Evolutionary conservation across 1,140 invertebrate species (phyloP), one percentile per base, ranked within the genome.

Genomic region (Drosophila watanabei): DNA sequence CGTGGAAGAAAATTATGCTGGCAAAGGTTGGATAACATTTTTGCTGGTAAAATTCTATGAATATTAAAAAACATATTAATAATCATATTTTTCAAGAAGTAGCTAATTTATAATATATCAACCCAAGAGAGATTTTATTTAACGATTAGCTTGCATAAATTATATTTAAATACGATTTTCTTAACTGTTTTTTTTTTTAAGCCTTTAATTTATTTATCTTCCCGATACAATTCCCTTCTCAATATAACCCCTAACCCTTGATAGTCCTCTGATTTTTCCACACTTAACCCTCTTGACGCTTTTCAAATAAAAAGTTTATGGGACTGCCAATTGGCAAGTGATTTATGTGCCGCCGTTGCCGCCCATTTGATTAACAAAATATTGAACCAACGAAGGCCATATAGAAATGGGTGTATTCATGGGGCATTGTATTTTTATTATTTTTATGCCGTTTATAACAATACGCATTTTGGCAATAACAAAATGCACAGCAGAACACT

Each of bases 331-430:
- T 86, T 64, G 24, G 41, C 10, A 18, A 18, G 51, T 83, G 79
- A 91, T 86, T 89, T 86, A 89, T 90, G 82, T 28, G 28, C 35
- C 66, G 46, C 52, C 30, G 60, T 71, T 51, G 61, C 75, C 86
- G 82, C 86, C 86, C 86, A 80, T 78, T 90, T 73, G 86, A 90
- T 90, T 86, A 86, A 41, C 75, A 77, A 85, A 57, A 73, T 79
- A 64, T 80, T 66, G 66, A 62, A 72, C 39, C 56, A 76, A 64
- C 33, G 46, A 45, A 41, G 18, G 11, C 33, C 24, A 41, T 49
- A 39, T 20, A 45, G 39, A 52, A 66, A 83, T 41, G 61, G 62
- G 48, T 82, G 75, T 59, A 78, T 39, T 57, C 35, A 16, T 39
- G 54, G n/a, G 54, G 54, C 54, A 39, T 82, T 82, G 73, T 83